Conservation (phyloP, 2,888 invertebrate genomes). For the Fissipunctia ypsillon region DNA sequence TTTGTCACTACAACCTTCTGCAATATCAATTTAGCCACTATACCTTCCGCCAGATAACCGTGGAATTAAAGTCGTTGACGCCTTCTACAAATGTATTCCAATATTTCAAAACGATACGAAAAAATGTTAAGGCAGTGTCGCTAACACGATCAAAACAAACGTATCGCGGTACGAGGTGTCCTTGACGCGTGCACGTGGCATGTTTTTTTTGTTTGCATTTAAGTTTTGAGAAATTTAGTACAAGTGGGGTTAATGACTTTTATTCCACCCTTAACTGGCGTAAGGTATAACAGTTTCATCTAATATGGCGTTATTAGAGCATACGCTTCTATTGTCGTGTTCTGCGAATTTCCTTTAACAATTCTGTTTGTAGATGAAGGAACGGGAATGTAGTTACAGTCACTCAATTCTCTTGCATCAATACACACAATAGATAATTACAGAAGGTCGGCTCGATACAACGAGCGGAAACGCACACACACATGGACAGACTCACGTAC, state of each 20-base stretch:
- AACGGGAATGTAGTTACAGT: constrained; percentile 8
- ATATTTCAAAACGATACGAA: too few relatives aligned
- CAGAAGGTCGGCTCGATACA: neutral
- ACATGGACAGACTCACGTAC: neutral
- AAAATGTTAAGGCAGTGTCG: too few relatives aligned
- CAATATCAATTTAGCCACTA: neutral
- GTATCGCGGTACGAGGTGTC: too few relatives aligned
- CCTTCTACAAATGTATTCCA: too few relatives aligned
- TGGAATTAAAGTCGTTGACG: too few relatives aligned
- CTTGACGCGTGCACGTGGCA: too few relatives aligned
- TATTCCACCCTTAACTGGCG: too few relatives aligned
- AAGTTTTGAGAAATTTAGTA: too few relatives aligned
- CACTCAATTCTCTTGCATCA: constrained; percentile 23
- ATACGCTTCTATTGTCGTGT: neutral
- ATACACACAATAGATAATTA: neutral
- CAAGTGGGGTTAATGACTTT: too few relatives aligned
- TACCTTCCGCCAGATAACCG: too few relatives aligned
- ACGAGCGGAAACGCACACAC: neutral
- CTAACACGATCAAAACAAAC: too few relatives aligned
- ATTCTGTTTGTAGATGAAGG: constrained; percentile 19
- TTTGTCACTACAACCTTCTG: neutral
- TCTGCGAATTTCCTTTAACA: constrained; percentile 9
- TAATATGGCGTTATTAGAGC: constrained; percentile 12
- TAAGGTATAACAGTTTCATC: neutral
- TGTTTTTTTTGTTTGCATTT: too few relatives aligned